Evolutionary conservation across 2,888 invertebrate species (phyloP).

Genomic region (Lomographa bimaculata): DNA sequence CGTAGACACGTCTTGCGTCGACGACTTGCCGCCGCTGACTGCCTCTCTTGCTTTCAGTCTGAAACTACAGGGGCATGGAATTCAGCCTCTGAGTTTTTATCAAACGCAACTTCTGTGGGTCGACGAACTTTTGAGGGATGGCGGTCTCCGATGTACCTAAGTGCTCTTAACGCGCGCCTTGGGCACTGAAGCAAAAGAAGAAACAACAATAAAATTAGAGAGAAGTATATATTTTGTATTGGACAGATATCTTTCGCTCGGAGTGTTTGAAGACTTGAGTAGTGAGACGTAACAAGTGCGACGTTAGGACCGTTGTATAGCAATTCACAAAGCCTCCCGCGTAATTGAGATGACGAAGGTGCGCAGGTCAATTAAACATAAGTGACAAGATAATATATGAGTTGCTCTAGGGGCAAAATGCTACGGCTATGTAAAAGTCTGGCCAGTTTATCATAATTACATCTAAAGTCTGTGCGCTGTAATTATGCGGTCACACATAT

Average conservation of each 20-base stretch:
- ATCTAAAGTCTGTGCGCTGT: too few species aligned
- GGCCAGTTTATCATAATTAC: too few species aligned
- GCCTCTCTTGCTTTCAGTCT: slow-evolving; percentile 49
- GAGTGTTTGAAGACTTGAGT: slow-evolving; percentile 19
- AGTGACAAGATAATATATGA: slow-evolving; percentile 19
- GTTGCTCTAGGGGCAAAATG: slow-evolving; percentile 12
- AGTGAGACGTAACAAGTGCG: slow-evolving; percentile 4
- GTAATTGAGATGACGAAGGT: slow-evolving; percentile 20
- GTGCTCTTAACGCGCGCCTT: slow-evolving; percentile 39
- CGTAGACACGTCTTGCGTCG: slow-evolving; percentile 40
- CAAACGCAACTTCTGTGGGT: slow-evolving; percentile 63
- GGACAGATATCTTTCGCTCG: too few species aligned
- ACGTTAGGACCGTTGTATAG: slow-evolving; percentile 9
- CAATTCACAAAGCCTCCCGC: slow-evolving; percentile 16
- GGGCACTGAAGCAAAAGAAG: slow-evolving; percentile 12
- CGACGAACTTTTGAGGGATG: slow-evolving; percentile 66
- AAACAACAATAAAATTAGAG: slow-evolving; percentile 32
- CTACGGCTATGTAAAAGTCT: too few species aligned
- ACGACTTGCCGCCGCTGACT: slow-evolving; percentile 62
- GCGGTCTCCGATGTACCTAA: slow-evolving; percentile 45
- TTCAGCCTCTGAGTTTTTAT: slow-evolving; percentile 59
- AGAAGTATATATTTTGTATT: too few species aligned
- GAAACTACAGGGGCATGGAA: slow-evolving; percentile 64
- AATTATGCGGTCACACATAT: too few species aligned
- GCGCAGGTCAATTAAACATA: slow-evolving; percentile 18